Evolutionary conservation across 2,113 vertebrate genomes (phyloP).

Genomic region (Lophochroa leadbeateri): DNA sequence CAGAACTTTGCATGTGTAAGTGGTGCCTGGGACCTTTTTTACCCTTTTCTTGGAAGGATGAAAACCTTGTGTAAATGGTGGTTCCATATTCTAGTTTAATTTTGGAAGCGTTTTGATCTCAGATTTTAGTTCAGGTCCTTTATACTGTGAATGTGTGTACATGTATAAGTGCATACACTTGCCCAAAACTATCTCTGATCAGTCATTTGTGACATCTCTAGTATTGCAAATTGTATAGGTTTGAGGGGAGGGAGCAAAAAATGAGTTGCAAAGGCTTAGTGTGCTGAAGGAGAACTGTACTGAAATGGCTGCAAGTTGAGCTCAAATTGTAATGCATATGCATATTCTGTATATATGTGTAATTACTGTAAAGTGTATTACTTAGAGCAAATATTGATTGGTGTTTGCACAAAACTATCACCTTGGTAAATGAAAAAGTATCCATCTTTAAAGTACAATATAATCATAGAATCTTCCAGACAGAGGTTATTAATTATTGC

Average conservation of each 20-base stretch:
- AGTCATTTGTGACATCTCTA: not conserved
- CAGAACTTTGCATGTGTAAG: not conserved
- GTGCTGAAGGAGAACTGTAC: not conserved
- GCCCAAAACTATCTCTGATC: not conserved
- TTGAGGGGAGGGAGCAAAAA: not conserved
- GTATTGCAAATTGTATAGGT: not conserved
- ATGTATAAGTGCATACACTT: not conserved
- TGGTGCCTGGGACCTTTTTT: not conserved
- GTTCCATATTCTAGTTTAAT: not conserved
- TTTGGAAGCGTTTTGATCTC: not conserved
- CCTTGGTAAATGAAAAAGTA: not conserved
- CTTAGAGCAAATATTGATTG: constrained; percentile 4
- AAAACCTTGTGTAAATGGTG: not conserved
- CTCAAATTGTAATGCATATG: not conserved
- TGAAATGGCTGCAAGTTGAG: not conserved
- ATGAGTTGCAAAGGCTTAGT: not conserved
- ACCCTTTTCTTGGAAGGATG: not conserved
- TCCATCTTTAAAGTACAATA: not conserved
- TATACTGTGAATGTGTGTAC: not conserved
- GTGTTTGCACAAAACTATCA: constrained; percentile 2
- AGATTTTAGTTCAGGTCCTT: not conserved
- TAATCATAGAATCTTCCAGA: not conserved
- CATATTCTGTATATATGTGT: not conserved
- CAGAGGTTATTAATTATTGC: constrained; percentile 54
- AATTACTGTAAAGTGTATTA: not conserved